A percentile compares a stretch with the other conserved stretches of the same genome.
phyloP scores from a whole-genome alignment of 2,113 vertebrate genomes.

The Engraulis encrasicolus region DNA sequence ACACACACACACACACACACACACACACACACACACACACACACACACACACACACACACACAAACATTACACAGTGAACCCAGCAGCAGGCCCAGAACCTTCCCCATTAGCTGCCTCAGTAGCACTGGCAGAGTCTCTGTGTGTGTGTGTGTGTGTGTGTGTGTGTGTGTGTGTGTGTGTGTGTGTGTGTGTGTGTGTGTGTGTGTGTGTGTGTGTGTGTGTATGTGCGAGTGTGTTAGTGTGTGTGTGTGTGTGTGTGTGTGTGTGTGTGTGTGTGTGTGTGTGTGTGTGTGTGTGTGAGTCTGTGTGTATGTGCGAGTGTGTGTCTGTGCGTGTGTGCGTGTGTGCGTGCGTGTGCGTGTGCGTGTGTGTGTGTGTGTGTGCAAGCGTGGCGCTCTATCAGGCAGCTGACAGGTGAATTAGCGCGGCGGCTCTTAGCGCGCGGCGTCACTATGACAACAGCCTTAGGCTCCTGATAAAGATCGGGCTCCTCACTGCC shows the following conservation, averaged over 20 bases:
- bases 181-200: no score
- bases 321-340: no score
- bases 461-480: constrained; percentile 98
- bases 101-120: constrained; percentile 81
- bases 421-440: constrained; percentile 88
- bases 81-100: constrained; percentile 71
- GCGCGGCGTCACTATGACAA: constrained; percentile 95
- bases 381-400: constrained; percentile 78
- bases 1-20: constrained; percentile 41
- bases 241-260: no score
- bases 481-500: constrained; percentile 85
- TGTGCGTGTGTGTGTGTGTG: no score
- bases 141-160: no score
- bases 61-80: constrained; percentile 45
- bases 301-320: no score
- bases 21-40: constrained; percentile 23
- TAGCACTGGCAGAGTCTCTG: constrained; percentile 84
- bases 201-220: no score
- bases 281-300: no score
- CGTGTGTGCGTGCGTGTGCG: no score
- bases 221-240: no score
- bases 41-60: constrained; percentile 33
- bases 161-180: no score
- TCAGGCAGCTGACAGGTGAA: constrained; percentile 98
- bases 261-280: no score